Evolutionary conservation across 2,113 vertebrate species (phyloP).

Genomic region (Leptosomus discolor): DNA sequence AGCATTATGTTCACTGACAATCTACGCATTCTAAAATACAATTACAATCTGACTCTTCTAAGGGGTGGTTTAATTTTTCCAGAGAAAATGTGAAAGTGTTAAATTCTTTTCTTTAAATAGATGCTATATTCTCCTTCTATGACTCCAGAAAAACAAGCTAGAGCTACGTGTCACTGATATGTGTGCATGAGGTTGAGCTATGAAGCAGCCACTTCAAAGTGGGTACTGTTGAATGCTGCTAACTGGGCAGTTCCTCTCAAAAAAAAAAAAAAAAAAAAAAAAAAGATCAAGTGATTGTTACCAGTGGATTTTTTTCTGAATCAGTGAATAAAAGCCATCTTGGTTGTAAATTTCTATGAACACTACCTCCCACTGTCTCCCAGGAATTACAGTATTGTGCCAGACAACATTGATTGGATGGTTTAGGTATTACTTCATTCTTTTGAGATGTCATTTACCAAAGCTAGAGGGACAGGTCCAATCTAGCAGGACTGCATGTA

Average conservation of each 20-base stretch:
- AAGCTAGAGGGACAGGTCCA: not conserved
- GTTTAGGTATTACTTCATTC: not conserved
- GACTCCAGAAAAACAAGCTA: not conserved
- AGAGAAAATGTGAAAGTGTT: not conserved
- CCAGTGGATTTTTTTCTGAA: not conserved
- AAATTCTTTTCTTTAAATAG: not conserved
- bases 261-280: not conserved
- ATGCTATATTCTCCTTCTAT: not conserved
- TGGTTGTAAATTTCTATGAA: not conserved
- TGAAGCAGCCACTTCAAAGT: not conserved
- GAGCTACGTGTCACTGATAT: not conserved
- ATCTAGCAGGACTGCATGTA: not conserved
- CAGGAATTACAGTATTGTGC: not conserved
- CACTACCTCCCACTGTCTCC: not conserved
- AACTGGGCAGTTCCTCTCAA: not conserved
- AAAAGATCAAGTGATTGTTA: not conserved
- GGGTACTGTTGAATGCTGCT: not conserved
- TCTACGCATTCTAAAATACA: not conserved
- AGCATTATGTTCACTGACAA: not conserved
- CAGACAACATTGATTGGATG: not conserved
- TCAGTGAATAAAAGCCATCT: not conserved
- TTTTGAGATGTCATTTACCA: not conserved
- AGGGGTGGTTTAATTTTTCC: not conserved
- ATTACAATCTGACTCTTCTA: not conserved
- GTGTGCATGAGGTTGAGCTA: not conserved